Conservation (phyloP, 2,888 invertebrate genomes). For the Eupelmus urozonus region DNA sequence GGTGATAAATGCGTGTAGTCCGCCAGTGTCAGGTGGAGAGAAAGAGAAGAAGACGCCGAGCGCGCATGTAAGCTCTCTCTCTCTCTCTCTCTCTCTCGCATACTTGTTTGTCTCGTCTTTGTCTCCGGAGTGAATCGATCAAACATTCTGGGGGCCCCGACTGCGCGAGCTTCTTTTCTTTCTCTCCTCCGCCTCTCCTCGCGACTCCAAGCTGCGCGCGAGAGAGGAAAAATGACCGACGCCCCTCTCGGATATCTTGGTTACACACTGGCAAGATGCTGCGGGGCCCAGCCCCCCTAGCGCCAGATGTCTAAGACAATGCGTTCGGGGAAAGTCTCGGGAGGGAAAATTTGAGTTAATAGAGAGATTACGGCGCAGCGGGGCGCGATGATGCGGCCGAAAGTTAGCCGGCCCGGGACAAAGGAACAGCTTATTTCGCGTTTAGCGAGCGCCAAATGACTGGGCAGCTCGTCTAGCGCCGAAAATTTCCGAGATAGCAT, state of each 20-base stretch:
- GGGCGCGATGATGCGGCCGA: conserved; percentile 19
- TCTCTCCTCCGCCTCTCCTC: too few species aligned
- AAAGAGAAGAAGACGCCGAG: neutral
- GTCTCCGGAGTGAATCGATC: conserved; percentile 53
- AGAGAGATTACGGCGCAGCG: conserved; percentile 35
- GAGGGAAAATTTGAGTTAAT: conserved; percentile 33
- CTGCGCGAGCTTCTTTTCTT: too few species aligned
- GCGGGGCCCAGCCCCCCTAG: neutral
- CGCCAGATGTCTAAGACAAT: conserved; percentile 38
- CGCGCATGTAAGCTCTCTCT: conserved; percentile 3
- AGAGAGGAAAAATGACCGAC: conserved; percentile 34
- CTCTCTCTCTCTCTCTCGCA: conserved; percentile 10
- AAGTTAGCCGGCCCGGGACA: neutral
- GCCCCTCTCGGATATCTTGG: neutral
- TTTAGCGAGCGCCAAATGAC: neutral
- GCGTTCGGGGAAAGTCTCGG: conserved; percentile 13
- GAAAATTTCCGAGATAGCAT: neutral
- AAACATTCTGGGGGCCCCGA: conserved; percentile 34
- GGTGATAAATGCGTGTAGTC: conserved; percentile 74
- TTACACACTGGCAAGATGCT: neutral
- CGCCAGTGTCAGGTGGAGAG: conserved; percentile 53
- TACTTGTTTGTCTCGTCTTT: conserved; percentile 36
- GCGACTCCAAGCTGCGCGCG: neutral
- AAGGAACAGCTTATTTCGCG: conserved; percentile 7
- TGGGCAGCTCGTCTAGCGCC: neutral